Evolutionary conservation across 2,113 vertebrate species (phyloP).

Genomic region (Barbus barbus): DNA sequence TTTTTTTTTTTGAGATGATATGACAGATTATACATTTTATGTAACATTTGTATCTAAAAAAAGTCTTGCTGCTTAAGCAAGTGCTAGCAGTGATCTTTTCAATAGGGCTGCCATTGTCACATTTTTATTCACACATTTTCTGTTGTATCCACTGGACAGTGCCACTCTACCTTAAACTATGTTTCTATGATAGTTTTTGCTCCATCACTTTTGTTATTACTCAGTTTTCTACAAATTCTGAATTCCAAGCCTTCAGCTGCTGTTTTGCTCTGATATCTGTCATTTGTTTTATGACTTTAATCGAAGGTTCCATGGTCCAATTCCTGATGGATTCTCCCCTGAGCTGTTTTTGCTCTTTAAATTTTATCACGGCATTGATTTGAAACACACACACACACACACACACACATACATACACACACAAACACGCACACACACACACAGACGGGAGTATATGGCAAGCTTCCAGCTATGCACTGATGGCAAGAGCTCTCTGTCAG

Average conservation of each 20-base stretch:
- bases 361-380: conserved; percentile 53
- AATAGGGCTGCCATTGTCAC: not conserved
- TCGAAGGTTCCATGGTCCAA: conserved; percentile 31
- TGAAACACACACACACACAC: not conserved
- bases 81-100: not conserved
- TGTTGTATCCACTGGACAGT: not conserved
- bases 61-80: not conserved
- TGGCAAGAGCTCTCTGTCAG: conserved; percentile 39
- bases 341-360: conserved; percentile 45
- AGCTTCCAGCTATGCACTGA: conserved; percentile 37
- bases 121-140: not conserved
- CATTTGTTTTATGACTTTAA: conserved; percentile 56
- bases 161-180: not conserved
- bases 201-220: conserved; percentile 18
- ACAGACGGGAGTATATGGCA: conserved; percentile 16
- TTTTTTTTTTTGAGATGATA: no score
- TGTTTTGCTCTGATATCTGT: conserved; percentile 37
- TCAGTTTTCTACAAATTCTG: not conserved
- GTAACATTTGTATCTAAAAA: not conserved
- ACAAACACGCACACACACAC: no score
- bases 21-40: no score
- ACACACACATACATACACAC: no score
- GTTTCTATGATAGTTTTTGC: not conserved
- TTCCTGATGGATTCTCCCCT: conserved; percentile 40
- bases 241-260: conserved; percentile 28